Evolutionary conservation across 2,797 vertebrate genomes (phyloP).

Genomic region (Rousettus madagascariensis): DNA sequence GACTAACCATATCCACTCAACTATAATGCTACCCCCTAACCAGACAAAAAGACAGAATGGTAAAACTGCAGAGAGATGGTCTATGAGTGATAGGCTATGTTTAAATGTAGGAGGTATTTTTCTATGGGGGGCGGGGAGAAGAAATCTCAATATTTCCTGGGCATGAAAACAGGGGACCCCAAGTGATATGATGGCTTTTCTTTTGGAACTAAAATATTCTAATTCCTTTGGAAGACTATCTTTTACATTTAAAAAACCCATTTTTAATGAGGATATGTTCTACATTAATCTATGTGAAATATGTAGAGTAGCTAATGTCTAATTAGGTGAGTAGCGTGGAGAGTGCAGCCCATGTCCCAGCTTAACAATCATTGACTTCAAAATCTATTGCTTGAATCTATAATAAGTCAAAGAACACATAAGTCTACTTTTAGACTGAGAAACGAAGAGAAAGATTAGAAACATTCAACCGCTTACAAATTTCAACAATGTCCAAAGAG

Average conservation of each 20-base stretch:
- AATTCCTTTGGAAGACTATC: conserved; percentile 74
- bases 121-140: not conserved
- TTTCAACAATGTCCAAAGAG: conserved; percentile 80
- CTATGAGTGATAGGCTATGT: not conserved
- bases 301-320: conserved; percentile 9
- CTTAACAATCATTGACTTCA: conserved; percentile 50
- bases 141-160: conserved; percentile 55
- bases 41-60: not conserved
- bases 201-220: conserved; percentile 63
- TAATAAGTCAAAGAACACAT: conserved; percentile 53
- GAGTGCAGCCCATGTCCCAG: conserved; percentile 48
- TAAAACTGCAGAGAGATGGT: not conserved
- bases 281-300: conserved; percentile 48
- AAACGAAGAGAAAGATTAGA: conserved; percentile 61
- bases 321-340: conserved; percentile 42
- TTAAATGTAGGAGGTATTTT: not conserved
- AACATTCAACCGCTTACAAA: conserved; percentile 79
- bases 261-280: conserved; percentile 30
- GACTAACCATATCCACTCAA: not conserved
- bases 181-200: conserved; percentile 59
- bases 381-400: conserved; percentile 74
- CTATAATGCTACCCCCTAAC: not conserved
- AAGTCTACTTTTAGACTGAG: conserved; percentile 57
- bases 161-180: conserved; percentile 20
- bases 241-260: conserved; percentile 48